Evolutionary conservation across 2,113 vertebrate species (phyloP).

Genomic region (Psophia crepitans): DNA sequence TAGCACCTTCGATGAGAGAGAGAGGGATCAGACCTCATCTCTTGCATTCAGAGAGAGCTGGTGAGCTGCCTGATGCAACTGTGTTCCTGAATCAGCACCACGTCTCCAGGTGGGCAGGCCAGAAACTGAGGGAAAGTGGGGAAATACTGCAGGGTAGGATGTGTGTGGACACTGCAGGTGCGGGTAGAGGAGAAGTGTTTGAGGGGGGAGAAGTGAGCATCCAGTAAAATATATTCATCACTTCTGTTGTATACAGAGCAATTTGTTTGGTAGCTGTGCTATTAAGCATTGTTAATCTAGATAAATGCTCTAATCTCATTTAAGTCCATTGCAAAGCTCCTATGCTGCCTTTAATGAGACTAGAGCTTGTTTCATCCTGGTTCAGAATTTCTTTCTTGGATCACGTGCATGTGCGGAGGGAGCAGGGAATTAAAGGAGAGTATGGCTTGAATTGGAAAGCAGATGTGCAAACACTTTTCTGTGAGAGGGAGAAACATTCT

Average conservation of each 20-base stretch:
- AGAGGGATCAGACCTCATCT: background rate
- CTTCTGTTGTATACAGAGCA: background rate
- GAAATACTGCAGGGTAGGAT: background rate
- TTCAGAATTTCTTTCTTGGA: background rate
- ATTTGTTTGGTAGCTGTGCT: background rate
- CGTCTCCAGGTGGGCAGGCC: background rate
- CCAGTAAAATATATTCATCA: background rate
- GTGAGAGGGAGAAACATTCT: background rate
- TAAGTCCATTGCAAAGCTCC: background rate
- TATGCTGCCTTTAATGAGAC: background rate
- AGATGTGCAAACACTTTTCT: background rate
- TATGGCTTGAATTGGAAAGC: background rate
- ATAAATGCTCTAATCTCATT: conserved; percentile 15
- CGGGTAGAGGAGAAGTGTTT: background rate
- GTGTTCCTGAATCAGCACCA: background rate
- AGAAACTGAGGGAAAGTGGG: background rate
- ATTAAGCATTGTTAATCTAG: background rate
- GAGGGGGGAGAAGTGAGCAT: background rate
- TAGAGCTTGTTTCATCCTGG: background rate
- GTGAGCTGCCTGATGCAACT: background rate
- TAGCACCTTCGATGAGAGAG: background rate
- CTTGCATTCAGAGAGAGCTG: background rate
- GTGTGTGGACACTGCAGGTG: fast-evolving
- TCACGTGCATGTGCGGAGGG: background rate
- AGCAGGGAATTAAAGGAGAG: background rate